Base-by-base conservation (phyloP, 2,888 invertebrate genomes). In the Loripinus fragilis region DNA sequence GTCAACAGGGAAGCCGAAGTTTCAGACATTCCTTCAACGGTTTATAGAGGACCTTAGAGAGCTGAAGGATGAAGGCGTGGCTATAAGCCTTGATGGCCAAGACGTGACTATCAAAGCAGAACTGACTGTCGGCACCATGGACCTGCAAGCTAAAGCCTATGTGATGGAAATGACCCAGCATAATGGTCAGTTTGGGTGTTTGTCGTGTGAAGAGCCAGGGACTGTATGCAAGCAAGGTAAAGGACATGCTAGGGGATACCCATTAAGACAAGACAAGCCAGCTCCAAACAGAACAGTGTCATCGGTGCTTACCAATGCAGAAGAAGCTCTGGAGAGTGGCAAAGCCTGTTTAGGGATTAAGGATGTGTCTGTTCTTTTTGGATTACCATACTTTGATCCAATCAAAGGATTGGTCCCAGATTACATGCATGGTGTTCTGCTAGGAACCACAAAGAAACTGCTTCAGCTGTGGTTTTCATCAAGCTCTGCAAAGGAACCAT, bases 391-490 rank as follows among this genome's bases (percentile, higher is more conserved):
- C 42, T 77, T 80, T 25, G 42, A 52, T 23, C 30, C 78, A 17
- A 66, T 42, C 1, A 35, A 74, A n/a, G 67, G 64, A 55, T 73
- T 78, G 17, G 80, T 83, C 1, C 41, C 75, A 41, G 83, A 83
- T 50, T 80, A 83, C 69, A 80, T 83, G 83, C 83, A 80, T 78
- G 80, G 78, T 2, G 41, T 74, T 15, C 70, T 83, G 23, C 38
- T 78, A 0, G 81, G 83, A 17, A 66, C 78, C 0, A 67, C 78
- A 3, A 81, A 78, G 42, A 81, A 78, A 30, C 50, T 84, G 1
- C 17, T 79, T 20, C 33, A 69, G 8, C 2, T 12, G 17, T 45
- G 45, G 45, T 45, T 45, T 45, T 12, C 15, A 12, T 3, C 15
- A 45, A 45, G 2, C 3, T 17, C 8, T 3, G 3, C 10, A 5